Conservation (phyloP, 2,113 vertebrate species). For the Esox niger region DNA sequence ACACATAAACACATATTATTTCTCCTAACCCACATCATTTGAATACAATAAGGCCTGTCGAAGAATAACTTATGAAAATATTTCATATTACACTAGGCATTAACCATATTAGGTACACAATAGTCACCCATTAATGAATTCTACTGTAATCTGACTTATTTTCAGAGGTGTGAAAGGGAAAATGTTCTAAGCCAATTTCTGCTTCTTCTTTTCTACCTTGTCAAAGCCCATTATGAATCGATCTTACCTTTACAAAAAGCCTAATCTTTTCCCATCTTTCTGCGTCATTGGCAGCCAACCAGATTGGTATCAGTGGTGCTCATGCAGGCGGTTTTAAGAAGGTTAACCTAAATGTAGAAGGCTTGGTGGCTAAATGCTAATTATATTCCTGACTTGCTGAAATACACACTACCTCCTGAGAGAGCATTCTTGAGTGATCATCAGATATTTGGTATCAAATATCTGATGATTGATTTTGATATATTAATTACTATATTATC, state of each 20-base stretch:
- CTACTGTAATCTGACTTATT: too few species aligned
- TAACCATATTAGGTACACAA: too few species aligned
- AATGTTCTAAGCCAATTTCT: background rate
- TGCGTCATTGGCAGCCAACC: conserved; percentile 42
- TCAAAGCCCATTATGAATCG: background rate
- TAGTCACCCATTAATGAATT: too few species aligned
- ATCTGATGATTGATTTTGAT: conserved; percentile 67
- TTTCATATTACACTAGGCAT: too few species aligned
- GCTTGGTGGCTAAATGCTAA: conserved; percentile 61
- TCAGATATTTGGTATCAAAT: conserved; percentile 56
- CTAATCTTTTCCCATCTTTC: conserved; percentile 32
- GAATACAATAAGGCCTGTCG: too few species aligned
- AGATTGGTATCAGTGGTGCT: conserved; percentile 35
- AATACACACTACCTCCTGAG: conserved; percentile 63
- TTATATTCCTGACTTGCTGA: conserved; percentile 70
- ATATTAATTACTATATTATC: conserved; percentile 67
- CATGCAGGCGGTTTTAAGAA: conserved; percentile 21
- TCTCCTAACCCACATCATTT: too few species aligned
- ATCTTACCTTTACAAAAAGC: background rate
- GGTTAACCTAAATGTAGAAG: conserved; percentile 45
- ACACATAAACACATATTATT: background rate
- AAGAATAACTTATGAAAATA: too few species aligned
- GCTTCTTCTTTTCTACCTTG: conserved; percentile 9
- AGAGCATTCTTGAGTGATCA: conserved; percentile 66
- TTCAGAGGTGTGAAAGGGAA: too few species aligned